Base-by-base conservation (phyloP, 1,140 invertebrate species). In the Meloidogyne exigua region DNA sequence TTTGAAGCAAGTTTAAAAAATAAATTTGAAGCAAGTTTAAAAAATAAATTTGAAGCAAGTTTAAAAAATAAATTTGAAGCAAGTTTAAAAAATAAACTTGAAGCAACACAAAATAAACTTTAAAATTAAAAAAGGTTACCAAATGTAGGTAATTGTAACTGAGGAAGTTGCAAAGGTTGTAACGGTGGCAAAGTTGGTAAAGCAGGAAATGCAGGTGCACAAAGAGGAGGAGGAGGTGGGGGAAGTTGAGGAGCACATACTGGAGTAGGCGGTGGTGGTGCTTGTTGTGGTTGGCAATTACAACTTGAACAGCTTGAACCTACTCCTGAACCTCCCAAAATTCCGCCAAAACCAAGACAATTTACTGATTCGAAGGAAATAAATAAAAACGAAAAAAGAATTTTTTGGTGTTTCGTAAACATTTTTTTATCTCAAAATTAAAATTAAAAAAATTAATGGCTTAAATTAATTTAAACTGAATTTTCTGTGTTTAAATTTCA, bases 211-310 rank as follows among this genome's bases (percentile, higher is more conserved):
- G 49, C 0, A 7, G 49, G 49, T 9, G 49, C 49, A 57, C 49
- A 57, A 9, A 57, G 18, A 21, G 49, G 49, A 57, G 49, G 18
- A n/a, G 49, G 49, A 9, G 49, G 18, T 57, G 49, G 49, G 2
- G 49, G 49, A 21, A 57, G 49, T 57, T 57, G 49, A 0, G 49
- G 49, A n/a, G 49, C 4, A n/a, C 49, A 57, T 57, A 57, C 49
- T n/a, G 49, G 49, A 57, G n/a, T n/a, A 9, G 49, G 49, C 21
- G 49, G 28, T 32, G 28, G 49, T 57, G 49, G 49, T n/a, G 49
- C 49, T 57, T 57, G 49, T 57, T 57, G 49, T n/a, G 49, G 49
- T 57, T 57, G 49, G 49, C 49, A 57, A 57, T 57, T 57, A 57
- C 49, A 57, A n/a, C 49, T 57, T 57, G 49, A 57, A 57, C 18